These are phyloP conservation scores for Paraescarpia echinospica DNA, from an alignment of 1,140 invertebrate genomes.

Conservation along the genomic window DNA sequence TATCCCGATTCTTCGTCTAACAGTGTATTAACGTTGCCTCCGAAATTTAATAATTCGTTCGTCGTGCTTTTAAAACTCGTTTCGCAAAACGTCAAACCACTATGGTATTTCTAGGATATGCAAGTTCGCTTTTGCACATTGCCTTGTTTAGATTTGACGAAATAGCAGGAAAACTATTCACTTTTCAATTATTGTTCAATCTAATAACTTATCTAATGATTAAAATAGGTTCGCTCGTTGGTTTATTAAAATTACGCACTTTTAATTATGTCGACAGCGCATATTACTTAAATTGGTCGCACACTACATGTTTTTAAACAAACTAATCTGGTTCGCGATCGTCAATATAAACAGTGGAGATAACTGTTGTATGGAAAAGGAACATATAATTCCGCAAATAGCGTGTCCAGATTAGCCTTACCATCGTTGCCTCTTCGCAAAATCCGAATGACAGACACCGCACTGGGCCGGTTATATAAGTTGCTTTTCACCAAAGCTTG, in stretches of 20 bases:
- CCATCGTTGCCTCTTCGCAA: neutral
- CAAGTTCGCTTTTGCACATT: too few species aligned
- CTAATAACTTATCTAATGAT: too few species aligned
- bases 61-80: neutral
- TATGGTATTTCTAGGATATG: neutral
- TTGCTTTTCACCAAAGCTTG: neutral
- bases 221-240: too few species aligned
- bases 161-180: too few species aligned
- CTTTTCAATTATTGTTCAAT: too few species aligned
- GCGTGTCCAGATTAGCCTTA: neutral
- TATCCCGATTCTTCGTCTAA: neutral
- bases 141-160: too few species aligned
- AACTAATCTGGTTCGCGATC: neutral
- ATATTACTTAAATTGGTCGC: too few species aligned
- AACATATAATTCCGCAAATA: neutral
- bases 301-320: too few species aligned
- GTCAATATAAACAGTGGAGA: neutral
- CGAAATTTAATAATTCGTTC: neutral
- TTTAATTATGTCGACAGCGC: too few species aligned
- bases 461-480: neutral
- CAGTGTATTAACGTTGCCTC: neutral
- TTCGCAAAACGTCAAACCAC: neutral
- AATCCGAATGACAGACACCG: neutral
- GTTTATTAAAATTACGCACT: too few species aligned
- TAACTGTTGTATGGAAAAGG: neutral